phyloP scores from a whole-genome alignment of 2,113 vertebrate genomes.

The Narcine bancroftii region DNA sequence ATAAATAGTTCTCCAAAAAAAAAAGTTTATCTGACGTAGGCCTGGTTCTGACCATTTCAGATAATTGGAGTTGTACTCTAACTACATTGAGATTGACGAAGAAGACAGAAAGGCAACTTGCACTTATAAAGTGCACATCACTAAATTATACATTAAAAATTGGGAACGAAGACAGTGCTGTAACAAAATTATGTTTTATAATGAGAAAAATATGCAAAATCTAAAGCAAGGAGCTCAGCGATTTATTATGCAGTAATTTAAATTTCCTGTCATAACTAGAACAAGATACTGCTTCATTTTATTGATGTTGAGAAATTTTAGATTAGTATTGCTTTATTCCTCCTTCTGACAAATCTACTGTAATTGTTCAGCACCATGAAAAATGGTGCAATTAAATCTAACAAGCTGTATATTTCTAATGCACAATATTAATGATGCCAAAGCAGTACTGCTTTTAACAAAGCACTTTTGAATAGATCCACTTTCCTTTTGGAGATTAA shows the following conservation, averaged over 20 bases:
- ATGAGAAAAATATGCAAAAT: not conserved
- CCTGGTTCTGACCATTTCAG: too few species aligned
- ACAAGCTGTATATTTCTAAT: constrained; percentile 18
- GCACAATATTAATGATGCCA: not conserved
- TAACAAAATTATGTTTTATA: not conserved
- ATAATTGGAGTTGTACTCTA: too few species aligned
- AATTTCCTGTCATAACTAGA: not conserved
- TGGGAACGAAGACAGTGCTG: not conserved
- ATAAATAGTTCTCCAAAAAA: too few species aligned
- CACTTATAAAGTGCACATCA: not conserved
- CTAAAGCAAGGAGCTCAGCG: not conserved
- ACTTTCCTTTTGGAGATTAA: constrained; percentile 12
- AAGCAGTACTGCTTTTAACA: not conserved
- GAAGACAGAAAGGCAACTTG: not conserved
- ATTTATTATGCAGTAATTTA: constrained; percentile 13
- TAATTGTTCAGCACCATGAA: not conserved
- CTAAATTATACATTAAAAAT: not conserved
- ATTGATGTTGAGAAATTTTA: constrained; percentile 5
- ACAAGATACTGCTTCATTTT: not conserved
- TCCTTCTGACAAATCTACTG: not conserved
- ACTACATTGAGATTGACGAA: not conserved
- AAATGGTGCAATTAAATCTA: constrained; percentile 20
- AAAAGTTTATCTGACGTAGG: too few species aligned
- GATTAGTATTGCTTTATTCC: not conserved
- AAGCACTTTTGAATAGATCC: constrained; percentile 12